These are phyloP conservation scores for Hemibagrus guttatus DNA, from an alignment of 2,797 vertebrate genomes.

Conservation along the genomic window DNA sequence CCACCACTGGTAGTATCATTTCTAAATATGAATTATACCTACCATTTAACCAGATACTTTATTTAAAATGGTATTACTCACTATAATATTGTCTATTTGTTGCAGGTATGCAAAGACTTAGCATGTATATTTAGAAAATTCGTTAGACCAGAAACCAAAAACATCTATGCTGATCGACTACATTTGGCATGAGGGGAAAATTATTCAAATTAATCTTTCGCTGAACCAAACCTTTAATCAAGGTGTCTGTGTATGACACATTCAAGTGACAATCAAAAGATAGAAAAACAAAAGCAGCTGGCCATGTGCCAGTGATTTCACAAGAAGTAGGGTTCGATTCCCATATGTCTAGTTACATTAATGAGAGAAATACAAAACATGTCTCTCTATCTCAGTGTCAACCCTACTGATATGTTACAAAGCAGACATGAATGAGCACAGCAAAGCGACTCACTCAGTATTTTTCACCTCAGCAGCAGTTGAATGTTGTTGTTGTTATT, in stretches of 20 bases:
- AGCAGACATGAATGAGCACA: background rate
- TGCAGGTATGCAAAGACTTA: background rate
- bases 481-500: background rate
- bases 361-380: background rate
- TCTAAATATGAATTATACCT: background rate
- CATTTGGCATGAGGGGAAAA: background rate
- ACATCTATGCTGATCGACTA: background rate
- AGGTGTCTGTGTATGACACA: conserved; percentile 1
- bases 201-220: background rate
- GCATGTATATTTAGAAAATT: background rate
- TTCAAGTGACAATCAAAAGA: conserved; percentile 20
- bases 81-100: background rate
- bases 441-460: background rate
- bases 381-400: background rate
- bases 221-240: conserved; percentile 6
- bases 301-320: conserved; percentile 19
- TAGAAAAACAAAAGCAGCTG: conserved; percentile 15
- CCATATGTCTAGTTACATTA: conserved; percentile 24
- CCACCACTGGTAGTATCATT: too few species aligned
- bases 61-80: background rate
- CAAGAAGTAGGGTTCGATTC: background rate
- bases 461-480: background rate
- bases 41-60: background rate
- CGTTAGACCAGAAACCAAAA: background rate
- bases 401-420: conserved; percentile 26